Percentiles rank a stretch among this genome's conserved stretches.
Conservation (phyloP, 2,888 invertebrate genomes). For the Ditylenchus weischeri region DNA sequence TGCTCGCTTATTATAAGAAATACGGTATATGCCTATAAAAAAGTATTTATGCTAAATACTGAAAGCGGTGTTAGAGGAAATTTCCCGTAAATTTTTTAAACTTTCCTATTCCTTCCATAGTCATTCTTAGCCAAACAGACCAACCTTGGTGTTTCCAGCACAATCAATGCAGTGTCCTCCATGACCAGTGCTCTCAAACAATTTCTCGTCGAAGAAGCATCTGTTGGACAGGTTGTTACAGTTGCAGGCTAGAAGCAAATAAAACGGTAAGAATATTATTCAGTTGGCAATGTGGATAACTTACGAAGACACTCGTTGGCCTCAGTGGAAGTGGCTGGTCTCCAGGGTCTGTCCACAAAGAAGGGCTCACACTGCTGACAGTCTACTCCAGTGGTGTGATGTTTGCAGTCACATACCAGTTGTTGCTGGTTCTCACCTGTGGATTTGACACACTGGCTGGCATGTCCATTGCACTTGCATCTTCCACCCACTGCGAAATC, state of each 20-base stretch:
- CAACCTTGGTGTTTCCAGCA: conserved; percentile 73
- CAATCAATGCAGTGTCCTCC: conserved; percentile 96
- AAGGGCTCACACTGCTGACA: conserved; percentile 88
- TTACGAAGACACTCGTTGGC: conserved; percentile 89
- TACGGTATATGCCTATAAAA: too few relatives aligned
- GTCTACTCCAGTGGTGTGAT: conserved; percentile 73
- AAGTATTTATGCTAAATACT: too few relatives aligned
- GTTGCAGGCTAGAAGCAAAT: conserved; percentile 42
- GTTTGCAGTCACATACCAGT: conserved; percentile 77
- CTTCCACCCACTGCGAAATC: conserved; percentile 67
- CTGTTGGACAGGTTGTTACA: conserved; percentile 70
- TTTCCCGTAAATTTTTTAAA: not conserved
- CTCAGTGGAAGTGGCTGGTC: conserved; percentile 79
- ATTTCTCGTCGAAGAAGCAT: conserved; percentile 88
- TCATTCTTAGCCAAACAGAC: not conserved
- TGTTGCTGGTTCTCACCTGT: conserved; percentile 21
- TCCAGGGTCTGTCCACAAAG: conserved; percentile 95
- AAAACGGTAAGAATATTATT: not conserved
- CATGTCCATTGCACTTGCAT: conserved; percentile 84
- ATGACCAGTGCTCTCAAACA: conserved; percentile 84
- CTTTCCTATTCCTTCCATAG: not conserved
- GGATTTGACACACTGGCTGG: conserved; percentile 75
- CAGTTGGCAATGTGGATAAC: conserved; percentile 11
- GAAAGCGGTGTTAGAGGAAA: too few relatives aligned
- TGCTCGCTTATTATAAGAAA: too few relatives aligned